Evolutionary conservation across 2,113 vertebrate species (phyloP), one percentile per base, ranked within the genome.

Genomic region (Siphamia tubifer): DNA sequence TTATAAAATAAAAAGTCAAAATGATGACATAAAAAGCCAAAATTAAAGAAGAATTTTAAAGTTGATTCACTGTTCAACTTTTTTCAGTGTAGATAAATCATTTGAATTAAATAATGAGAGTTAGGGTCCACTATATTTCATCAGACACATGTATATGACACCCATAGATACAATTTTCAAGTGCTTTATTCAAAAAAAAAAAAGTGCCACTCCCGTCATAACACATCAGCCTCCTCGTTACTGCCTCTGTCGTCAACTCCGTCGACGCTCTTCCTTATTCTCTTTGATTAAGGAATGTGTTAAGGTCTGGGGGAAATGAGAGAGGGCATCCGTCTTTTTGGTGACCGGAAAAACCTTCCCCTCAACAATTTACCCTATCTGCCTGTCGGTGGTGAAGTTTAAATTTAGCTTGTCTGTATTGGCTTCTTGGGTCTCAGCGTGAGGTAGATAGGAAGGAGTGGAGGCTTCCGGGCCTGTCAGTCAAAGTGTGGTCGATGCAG

Each of bases 331-430:
- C 8, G 4, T n/a, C 12, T 13, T 67, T 63, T 47, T 27, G 19
- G 45, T 68, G 63, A 73, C 55, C 51, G 10, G 34, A 67, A 68
- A 83, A 82, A 69, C 44, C 54, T 67, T 71, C 45, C 51, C 40
- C 21, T 43, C 32, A 76, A 56, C 45, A 63, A 43, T 81, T 72
- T 69, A 60, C 34, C 42, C 61, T 74, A 54, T 86, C 68, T 76
- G 21, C 19, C 30, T 57, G 45, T 66, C 35, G 4, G 63, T 81
- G 58, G 49, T 64, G 47, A 75, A 61, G 77, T 77, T 81, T 81
- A 84, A 81, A 87, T 82, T 82, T 79, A 77, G 74, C 77, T 63
- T 5, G 34, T 61, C 63, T 76, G 73, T 75, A 84, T 72, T 84
- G 79, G 81, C 64, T 83, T 78, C 48, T 69, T 44, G 15, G 36